phyloP scores from a whole-genome alignment of 2,113 vertebrate genomes.

The Empidonax alnorum region DNA sequence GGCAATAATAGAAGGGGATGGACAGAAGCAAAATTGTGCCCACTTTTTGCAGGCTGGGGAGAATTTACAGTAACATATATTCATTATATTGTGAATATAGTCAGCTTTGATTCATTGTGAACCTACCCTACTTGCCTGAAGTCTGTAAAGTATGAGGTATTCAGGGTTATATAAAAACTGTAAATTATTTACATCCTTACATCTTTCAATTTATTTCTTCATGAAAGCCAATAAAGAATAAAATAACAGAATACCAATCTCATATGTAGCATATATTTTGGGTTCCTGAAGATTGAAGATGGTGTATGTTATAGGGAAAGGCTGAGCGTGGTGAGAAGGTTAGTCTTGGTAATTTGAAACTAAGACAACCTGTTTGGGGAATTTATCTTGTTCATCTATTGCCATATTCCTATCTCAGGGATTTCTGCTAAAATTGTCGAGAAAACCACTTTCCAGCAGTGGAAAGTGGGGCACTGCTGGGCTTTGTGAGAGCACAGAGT shows the following conservation, averaged over 20 bases:
- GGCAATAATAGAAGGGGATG: neutral
- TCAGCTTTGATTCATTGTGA: neutral
- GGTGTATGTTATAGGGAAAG: neutral
- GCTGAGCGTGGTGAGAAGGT: neutral
- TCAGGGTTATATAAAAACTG: neutral
- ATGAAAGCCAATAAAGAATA: neutral
- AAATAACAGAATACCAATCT: neutral
- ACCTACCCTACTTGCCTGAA: neutral
- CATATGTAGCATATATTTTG: neutral
- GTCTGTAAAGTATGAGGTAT: neutral
- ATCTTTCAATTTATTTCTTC: neutral
- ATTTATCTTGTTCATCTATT: neutral
- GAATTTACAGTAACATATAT: neutral
- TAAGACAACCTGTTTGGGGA: neutral
- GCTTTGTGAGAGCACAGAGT: accelerated
- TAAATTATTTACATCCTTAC: neutral
- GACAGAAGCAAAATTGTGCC: neutral
- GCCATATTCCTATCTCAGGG: neutral
- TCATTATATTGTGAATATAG: neutral
- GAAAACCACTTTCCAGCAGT: neutral
- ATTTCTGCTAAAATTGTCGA: neutral
- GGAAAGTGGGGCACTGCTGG: neutral
- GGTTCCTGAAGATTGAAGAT: neutral
- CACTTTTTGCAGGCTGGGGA: neutral
- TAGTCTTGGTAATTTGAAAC: neutral